These are phyloP conservation scores for Rhyzopertha dominica DNA, from an alignment of 1,140 invertebrate genomes.

Conservation along the genomic window DNA sequence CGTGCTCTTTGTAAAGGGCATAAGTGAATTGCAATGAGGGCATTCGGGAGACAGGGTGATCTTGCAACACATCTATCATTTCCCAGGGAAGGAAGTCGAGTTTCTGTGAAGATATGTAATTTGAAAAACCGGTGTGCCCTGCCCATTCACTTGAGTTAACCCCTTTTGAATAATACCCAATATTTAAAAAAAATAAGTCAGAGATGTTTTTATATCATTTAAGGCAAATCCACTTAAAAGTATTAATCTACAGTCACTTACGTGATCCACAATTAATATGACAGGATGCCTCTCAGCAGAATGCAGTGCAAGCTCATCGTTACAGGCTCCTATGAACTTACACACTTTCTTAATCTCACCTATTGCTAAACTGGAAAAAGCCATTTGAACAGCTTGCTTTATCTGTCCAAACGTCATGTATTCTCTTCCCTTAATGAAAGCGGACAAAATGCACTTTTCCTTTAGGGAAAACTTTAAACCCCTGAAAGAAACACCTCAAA, in stretches of 20 bases:
- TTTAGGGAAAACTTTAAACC: too few species aligned
- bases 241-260: constrained; percentile 37
- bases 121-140: background rate
- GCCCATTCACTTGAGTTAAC: background rate
- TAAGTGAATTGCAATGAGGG: constrained; percentile 68
- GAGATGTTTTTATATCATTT: constrained; percentile 1
- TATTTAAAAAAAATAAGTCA: background rate
- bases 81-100: constrained; percentile 74
- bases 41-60: constrained; percentile 63
- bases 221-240: constrained; percentile 12
- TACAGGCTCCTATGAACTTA: too few species aligned
- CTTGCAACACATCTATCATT: constrained; percentile 56
- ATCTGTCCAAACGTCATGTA: too few species aligned
- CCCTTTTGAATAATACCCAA: background rate
- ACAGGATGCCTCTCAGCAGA: constrained; percentile 56
- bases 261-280: constrained; percentile 62
- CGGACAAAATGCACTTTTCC: too few species aligned
- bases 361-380: too few species aligned
- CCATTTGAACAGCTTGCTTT: too few species aligned
- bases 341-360: too few species aligned
- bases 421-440: too few species aligned
- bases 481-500: too few species aligned
- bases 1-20: constrained; percentile 58
- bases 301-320: too few species aligned
- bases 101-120: constrained; percentile 48